Evolutionary conservation across 1,140 invertebrate genomes (phyloP).

Genomic region (Microplitis mediator): DNA sequence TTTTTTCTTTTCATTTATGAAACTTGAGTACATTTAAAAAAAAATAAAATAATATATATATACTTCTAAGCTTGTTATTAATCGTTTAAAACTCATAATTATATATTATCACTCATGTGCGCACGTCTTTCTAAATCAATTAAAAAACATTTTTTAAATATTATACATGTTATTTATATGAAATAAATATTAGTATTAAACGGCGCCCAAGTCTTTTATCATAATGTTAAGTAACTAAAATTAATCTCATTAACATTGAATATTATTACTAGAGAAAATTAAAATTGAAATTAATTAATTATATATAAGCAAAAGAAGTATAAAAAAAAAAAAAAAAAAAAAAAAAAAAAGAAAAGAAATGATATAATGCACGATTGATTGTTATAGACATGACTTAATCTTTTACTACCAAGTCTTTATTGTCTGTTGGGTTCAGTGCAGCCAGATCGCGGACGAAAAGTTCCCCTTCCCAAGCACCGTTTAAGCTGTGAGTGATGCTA

Average conservation of each 20-base stretch:
- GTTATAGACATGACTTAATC: constrained; percentile 1
- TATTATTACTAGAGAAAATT: background rate
- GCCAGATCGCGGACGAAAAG: too few species aligned
- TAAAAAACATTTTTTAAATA: background rate
- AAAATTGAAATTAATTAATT: background rate
- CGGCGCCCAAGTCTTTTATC: background rate
- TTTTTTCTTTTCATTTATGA: background rate
- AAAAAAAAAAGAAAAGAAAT: too few species aligned
- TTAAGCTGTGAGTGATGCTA: too few species aligned
- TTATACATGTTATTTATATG: background rate
- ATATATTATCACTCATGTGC: constrained; percentile 1
- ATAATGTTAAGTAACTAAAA: too few species aligned
- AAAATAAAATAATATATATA: background rate
- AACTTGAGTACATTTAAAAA: background rate
- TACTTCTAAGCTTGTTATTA: background rate
- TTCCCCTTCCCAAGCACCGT: too few species aligned
- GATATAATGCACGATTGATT: background rate
- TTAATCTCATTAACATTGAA: background rate
- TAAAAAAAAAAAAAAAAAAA: background rate
- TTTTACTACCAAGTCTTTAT: constrained; percentile 3
- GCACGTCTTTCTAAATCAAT: background rate
- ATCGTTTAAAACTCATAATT: background rate
- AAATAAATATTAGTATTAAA: background rate
- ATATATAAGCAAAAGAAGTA: background rate
- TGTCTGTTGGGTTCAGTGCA: constrained; percentile 19